Conservation (phyloP, 1,140 invertebrate genomes). For the Bombus breviceps region DNA sequence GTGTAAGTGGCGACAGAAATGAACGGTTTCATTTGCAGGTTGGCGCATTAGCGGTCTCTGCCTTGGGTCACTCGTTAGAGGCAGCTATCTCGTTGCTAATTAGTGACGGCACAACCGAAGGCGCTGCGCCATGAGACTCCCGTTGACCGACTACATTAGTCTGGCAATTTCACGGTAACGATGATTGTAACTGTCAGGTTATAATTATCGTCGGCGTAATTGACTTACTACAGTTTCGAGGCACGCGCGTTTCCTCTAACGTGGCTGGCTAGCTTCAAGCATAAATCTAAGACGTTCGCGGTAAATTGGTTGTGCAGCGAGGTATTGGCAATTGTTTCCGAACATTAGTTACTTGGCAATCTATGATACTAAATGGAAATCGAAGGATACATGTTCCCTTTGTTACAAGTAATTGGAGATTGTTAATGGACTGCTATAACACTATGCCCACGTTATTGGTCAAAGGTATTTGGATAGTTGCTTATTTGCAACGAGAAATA, state of each 20-base stretch:
- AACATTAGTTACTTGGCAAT: too few relatives aligned
- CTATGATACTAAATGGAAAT: background rate
- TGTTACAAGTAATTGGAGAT: background rate
- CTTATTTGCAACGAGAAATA: background rate
- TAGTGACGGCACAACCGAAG: conserved; percentile 57
- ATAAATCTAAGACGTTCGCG: conserved; percentile 40
- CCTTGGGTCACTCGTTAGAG: conserved; percentile 63
- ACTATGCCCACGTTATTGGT: too few relatives aligned
- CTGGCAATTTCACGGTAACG: conserved; percentile 67
- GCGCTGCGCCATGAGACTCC: conserved; percentile 27
- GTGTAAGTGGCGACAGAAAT: conserved; percentile 49
- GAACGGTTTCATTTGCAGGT: conserved; percentile 63
- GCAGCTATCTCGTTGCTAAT: conserved; percentile 61
- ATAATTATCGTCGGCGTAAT: conserved; percentile 58
- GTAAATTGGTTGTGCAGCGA: background rate
- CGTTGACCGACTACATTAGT: conserved; percentile 60
- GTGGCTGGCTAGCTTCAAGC: background rate
- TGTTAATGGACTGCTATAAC: background rate
- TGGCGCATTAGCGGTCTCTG: conserved; percentile 53
- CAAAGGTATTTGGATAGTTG: background rate
- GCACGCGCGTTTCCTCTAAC: background rate
- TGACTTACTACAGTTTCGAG: conserved; percentile 34
- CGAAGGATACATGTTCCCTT: background rate
- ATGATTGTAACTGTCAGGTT: conserved; percentile 60
- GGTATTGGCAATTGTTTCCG: background rate